Percentiles rank a stretch among this genome's conserved stretches.
These are phyloP conservation scores for Thymelicus acteon DNA, from an alignment of 2,888 invertebrate species.

Conservation along the genomic window DNA sequence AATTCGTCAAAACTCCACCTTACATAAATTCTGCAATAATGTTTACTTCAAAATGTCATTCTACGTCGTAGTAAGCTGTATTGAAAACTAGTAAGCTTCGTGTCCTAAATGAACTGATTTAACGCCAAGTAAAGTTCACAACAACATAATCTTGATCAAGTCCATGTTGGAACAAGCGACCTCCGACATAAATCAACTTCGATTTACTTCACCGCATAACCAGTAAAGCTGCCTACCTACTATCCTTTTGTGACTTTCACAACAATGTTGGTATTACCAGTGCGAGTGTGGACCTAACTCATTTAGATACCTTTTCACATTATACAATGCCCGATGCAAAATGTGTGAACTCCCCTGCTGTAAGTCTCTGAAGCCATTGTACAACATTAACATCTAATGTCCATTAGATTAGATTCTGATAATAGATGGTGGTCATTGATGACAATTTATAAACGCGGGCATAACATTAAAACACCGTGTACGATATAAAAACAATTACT, in stretches of 20 bases:
- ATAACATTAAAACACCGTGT: no score
- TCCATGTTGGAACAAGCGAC: slow-evolving; percentile 17
- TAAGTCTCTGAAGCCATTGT: no score
- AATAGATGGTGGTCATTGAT: not conserved
- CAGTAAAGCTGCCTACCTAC: slow-evolving; percentile 6
- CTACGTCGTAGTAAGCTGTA: no score
- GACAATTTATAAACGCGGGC: no score
- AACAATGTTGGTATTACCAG: not conserved
- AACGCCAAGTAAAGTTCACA: slow-evolving; percentile 15
- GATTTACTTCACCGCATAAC: not conserved
- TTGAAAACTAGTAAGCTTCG: not conserved
- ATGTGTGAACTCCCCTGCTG: no score
- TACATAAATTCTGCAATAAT: no score
- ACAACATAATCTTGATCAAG: slow-evolving; percentile 30
- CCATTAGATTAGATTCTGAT: not conserved
- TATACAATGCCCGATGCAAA: not conserved
- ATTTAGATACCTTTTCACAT: not conserved
- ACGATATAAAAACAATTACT: no score
- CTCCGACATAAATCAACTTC: slow-evolving; percentile 17
- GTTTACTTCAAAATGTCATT: no score
- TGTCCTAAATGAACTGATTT: slow-evolving; percentile 17
- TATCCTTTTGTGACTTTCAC: not conserved
- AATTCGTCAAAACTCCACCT: no score
- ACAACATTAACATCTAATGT: not conserved
- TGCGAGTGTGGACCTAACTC: not conserved